These are phyloP conservation scores for Vollenhovia emeryi DNA, from an alignment of 1,140 invertebrate genomes.

Conservation along the genomic window DNA sequence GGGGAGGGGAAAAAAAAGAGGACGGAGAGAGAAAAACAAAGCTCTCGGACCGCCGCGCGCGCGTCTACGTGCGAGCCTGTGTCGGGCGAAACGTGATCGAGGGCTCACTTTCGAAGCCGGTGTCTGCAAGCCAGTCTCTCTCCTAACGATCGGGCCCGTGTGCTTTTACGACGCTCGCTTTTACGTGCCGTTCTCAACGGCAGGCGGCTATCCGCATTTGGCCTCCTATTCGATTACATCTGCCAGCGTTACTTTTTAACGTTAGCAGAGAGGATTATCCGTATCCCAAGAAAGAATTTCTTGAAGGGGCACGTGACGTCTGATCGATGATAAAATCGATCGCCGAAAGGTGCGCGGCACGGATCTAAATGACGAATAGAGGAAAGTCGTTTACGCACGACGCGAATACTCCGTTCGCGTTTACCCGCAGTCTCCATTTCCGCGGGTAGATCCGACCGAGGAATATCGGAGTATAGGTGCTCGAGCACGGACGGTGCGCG, in stretches of 20 bases:
- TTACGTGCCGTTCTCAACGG: conserved; percentile 61
- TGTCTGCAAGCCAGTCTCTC: conserved; percentile 64
- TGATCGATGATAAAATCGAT: not conserved
- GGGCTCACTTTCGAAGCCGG: conserved; percentile 79
- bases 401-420: not conserved
- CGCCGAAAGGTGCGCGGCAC: not conserved
- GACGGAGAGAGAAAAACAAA: conserved; percentile 59
- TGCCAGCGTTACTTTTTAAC: not conserved
- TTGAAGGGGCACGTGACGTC: not conserved
- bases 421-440: conserved; percentile 15
- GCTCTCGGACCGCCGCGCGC: conserved; percentile 18
- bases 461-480: conserved; percentile 12
- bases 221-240: not conserved
- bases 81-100: conserved; percentile 77
- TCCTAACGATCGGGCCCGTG: conserved; percentile 65
- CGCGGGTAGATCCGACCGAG: not conserved
- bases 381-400: not conserved
- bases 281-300: not conserved
- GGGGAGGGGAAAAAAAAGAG: conserved; percentile 33
- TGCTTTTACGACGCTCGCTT: conserved; percentile 62
- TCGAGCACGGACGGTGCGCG: not conserved
- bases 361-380: too few relatives aligned
- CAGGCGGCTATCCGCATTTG: not conserved
- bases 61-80: conserved; percentile 55
- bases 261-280: not conserved